A percentile compares a stretch with the other conserved stretches of the same genome.
Conservation (phyloP, 2,113 vertebrate species). For the Morone chrysops region DNA sequence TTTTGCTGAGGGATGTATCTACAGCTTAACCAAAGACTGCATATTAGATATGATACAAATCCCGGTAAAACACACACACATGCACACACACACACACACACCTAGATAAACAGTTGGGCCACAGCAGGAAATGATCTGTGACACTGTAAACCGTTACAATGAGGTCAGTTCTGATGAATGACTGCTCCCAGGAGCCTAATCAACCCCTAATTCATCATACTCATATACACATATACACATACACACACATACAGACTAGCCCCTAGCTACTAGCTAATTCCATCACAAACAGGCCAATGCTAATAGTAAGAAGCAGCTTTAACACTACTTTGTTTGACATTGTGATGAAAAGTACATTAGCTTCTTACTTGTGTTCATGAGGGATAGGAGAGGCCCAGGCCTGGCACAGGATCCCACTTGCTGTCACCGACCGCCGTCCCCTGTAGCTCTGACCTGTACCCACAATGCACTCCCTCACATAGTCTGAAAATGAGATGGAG, state of each 20-base stretch:
- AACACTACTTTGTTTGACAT: constrained; percentile 49
- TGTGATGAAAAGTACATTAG: constrained; percentile 33
- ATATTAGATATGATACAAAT: constrained; percentile 57
- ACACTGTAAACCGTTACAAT: constrained; percentile 64
- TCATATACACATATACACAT: constrained; percentile 36
- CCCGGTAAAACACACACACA: constrained; percentile 25
- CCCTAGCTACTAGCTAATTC: constrained; percentile 68
- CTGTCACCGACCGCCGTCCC: constrained; percentile 91
- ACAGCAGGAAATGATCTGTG: constrained; percentile 76
- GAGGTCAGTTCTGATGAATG: constrained; percentile 78
- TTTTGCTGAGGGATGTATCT: not conserved
- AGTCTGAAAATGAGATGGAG: constrained; percentile 81
- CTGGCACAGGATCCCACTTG: constrained; percentile 92
- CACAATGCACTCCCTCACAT: constrained; percentile 93
- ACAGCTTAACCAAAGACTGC: constrained; percentile 22
- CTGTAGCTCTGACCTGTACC: constrained; percentile 94
- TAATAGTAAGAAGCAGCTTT: constrained; percentile 52
- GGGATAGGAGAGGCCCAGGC: constrained; percentile 95
- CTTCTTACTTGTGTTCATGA: constrained; percentile 96
- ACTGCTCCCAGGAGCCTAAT: constrained; percentile 76
- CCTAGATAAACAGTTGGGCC: constrained; percentile 66
- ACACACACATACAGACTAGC: constrained; percentile 51
- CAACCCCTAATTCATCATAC: constrained; percentile 73
- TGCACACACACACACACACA: constrained; percentile 25
- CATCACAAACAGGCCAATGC: constrained; percentile 53